phyloP scores from a whole-genome alignment of 1,140 invertebrate genomes.

The Aphelinus certus region DNA sequence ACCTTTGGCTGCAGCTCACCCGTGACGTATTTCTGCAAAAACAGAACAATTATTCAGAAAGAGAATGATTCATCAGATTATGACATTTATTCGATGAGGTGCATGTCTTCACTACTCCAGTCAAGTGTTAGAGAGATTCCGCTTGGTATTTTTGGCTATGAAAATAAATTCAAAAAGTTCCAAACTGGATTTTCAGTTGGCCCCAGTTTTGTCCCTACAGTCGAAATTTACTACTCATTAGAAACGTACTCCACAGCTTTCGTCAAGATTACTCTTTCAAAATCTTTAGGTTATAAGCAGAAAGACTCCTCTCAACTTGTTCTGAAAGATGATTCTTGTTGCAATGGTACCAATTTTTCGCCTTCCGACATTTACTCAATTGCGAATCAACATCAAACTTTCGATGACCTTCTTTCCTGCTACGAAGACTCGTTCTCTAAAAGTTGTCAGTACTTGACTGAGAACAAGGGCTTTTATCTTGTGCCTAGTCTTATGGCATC shows the following conservation, averaged over 20 bases:
- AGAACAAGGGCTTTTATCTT: not conserved
- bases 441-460: no score
- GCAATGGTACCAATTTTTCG: not conserved
- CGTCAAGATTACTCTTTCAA: not conserved
- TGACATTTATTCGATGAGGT: not conserved
- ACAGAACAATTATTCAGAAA: not conserved
- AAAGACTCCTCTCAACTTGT: not conserved
- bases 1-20: not conserved
- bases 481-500: not conserved
- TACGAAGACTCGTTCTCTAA: not conserved
- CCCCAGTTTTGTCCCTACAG: not conserved
- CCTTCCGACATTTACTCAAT: not conserved
- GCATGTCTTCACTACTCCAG: not conserved
- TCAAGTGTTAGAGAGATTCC: not conserved
- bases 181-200: not conserved
- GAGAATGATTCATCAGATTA: not conserved
- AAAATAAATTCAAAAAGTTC: not conserved
- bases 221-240: not conserved
- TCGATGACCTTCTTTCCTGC: not conserved
- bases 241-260: not conserved
- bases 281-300: not conserved
- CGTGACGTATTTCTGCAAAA: not conserved
- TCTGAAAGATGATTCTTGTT: not conserved
- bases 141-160: not conserved
- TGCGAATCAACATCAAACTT: not conserved